Percentiles rank a stretch among this genome's conserved stretches.
Conservation (phyloP, 2,113 vertebrate species). For the Bagarius yarrelli region DNA sequence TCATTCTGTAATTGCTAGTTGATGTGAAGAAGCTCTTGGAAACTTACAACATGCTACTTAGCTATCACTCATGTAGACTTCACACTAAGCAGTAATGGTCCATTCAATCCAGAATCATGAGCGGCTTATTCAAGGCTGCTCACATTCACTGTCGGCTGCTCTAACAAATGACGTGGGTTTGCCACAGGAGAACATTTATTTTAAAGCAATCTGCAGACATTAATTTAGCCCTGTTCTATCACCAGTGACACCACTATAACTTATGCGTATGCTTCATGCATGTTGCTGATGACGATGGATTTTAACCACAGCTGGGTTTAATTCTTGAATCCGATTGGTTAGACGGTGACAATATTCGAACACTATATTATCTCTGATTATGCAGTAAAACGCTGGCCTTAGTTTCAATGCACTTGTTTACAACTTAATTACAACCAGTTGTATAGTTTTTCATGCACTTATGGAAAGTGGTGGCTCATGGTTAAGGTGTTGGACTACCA, state of each 20-base stretch:
- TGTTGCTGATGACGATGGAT: not conserved
- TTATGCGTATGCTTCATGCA: not conserved
- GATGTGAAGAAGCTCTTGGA: not conserved
- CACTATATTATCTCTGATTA: no score
- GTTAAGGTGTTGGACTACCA: no score
- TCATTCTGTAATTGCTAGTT: not conserved
- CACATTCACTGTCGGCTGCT: not conserved
- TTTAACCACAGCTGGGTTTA: not conserved
- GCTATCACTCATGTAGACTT: not conserved
- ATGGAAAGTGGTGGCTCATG: no score
- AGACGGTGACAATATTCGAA: not conserved
- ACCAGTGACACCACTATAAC: not conserved
- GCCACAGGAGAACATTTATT: not conserved
- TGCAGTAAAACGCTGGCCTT: no score
- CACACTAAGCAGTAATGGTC: not conserved
- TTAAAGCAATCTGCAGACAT: not conserved
- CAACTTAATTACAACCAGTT: no score
- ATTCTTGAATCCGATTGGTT: not conserved
- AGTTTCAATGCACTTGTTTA: no score
- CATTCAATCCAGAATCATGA: slow-evolving; percentile 9
- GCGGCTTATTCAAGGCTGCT: not conserved
- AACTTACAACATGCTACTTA: slow-evolving; percentile 15
- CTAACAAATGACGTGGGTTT: not conserved
- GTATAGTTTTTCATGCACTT: no score
- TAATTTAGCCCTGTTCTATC: not conserved